Base-by-base conservation (phyloP, 1,140 invertebrate genomes). In the Zelostemma sp. region DNA sequence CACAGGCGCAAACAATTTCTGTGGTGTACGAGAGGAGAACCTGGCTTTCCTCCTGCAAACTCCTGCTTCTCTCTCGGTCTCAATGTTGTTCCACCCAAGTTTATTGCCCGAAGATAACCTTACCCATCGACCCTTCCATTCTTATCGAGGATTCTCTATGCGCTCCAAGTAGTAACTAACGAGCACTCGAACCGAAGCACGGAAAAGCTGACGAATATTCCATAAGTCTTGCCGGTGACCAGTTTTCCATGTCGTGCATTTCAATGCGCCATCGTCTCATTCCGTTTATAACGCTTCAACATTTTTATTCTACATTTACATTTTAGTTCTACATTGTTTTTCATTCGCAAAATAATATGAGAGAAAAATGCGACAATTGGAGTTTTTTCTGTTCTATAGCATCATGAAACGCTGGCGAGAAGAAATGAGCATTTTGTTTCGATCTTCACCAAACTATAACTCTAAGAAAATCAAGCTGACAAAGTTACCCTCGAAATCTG, bases 71-170 rank as follows among this genome's bases (percentile, higher is more conserved):
- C 33, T 35, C 33, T 35, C 33, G 40, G 47, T 46, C 5, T 47
- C 65, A 50, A 74, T 79, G 74, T 80, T 80, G 75, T 80, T 79
- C 70, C 67, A 61, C 68, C 68, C 61, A 65, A 79, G 79, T 81
- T 83, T 83, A 83, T 77, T 80, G 75, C 75, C 67, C 54, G 38
- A 66, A 80, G 79, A 81, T 82, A 82, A 81, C 77, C 76, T 33
- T 56, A 28, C 43, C 50, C 50, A 16, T 48, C 70, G 70, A 76
- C 73, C 76, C 68, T 65, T 49, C 67, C 64, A 60, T 73, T 79
- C 76, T 81, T 81, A 80, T 79, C 75, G 62, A 73, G 62, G 51
- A 59, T 61, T 73, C 66, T 71, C 73, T 77, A 69, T 69, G 69
- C 74, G 68, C 72, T 61, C 74, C 77, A 64, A 77, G 73, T 72